phyloP scores from a whole-genome alignment of 1,140 invertebrate genomes.

The Tetragnatha versicolor region DNA sequence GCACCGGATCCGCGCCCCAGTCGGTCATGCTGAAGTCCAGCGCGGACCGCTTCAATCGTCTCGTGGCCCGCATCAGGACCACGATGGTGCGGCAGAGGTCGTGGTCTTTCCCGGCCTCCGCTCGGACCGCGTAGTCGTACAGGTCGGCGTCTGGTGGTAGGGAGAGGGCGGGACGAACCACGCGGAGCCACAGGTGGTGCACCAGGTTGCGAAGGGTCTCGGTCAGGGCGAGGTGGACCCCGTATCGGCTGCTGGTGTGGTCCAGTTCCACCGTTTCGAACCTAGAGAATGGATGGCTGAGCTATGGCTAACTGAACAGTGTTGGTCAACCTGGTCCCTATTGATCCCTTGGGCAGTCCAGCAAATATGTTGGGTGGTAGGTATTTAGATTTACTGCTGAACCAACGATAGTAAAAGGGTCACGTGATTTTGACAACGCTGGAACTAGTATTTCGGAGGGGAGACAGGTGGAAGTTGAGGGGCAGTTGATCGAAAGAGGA shows the following conservation, averaged over 20 bases:
- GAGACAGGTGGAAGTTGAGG: too few species aligned
- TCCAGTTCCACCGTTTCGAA: slow-evolving; percentile 2
- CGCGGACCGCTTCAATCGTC: neutral
- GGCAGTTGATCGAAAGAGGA: too few species aligned
- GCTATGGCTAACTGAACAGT: too few species aligned
- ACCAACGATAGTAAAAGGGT: too few species aligned
- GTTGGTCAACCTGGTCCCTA: too few species aligned
- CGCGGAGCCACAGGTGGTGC: neutral
- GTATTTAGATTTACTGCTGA: too few species aligned
- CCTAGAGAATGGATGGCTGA: neutral
- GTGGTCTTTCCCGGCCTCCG: neutral
- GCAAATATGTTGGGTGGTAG: too few species aligned
- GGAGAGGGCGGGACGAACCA: neutral
- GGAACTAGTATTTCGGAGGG: too few species aligned
- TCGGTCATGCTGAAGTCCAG: neutral
- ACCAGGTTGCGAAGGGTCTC: slow-evolving; percentile 1
- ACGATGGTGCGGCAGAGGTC: slow-evolving; percentile 13
- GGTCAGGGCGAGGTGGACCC: neutral
- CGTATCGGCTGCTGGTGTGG: neutral
- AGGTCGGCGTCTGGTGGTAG: neutral
- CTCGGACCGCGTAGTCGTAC: neutral
- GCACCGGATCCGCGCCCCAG: neutral
- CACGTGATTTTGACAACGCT: too few species aligned
- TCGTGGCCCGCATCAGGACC: slow-evolving; percentile 5
- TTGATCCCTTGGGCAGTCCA: too few species aligned